Conservation (phyloP, 2,888 invertebrate species). For the Enchytraeus crypticus region DNA sequence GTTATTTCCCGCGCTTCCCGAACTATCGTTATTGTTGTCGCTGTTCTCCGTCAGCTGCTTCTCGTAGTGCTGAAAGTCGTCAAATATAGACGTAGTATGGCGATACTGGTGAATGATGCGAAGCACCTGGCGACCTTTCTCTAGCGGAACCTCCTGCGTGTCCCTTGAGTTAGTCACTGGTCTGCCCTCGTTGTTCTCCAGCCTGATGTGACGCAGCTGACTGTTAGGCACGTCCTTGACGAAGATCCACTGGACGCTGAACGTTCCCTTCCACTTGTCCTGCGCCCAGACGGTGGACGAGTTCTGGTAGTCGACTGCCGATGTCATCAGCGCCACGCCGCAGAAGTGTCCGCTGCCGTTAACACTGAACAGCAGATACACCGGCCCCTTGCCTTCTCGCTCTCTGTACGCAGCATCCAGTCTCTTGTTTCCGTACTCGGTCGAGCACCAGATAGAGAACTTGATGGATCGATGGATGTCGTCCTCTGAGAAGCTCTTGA, state of each 20-base stretch:
- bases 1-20: too few relatives aligned
- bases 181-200: conserved; percentile 98
- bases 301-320: conserved; percentile 83
- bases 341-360: conserved; percentile 97
- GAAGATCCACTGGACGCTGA: conserved; percentile 95
- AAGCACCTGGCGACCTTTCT: conserved; percentile 82
- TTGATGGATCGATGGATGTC: conserved; percentile 96
- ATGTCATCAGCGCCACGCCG: conserved; percentile 96
- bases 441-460: conserved; percentile 98
- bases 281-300: conserved; percentile 94
- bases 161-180: conserved; percentile 95
- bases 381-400: conserved; percentile 68
- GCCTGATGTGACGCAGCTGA: conserved; percentile 81
- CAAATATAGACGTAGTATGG: conserved; percentile 92
- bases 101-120: conserved; percentile 73
- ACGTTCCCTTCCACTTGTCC: conserved; percentile 97
- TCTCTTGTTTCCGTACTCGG: conserved; percentile 89
- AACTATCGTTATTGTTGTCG: too few relatives aligned
- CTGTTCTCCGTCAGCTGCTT: conserved; percentile 80
- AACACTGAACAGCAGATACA: conserved; percentile 88
- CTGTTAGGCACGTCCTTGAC: conserved; percentile 65
- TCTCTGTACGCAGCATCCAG: conserved; percentile 78
- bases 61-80: conserved; percentile 95
- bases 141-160: conserved; percentile 90
- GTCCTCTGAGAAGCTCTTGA: conserved; percentile 96